phyloP scores from a whole-genome alignment of 2,797 vertebrate genomes.

The Melanotaenia trifasciata region DNA sequence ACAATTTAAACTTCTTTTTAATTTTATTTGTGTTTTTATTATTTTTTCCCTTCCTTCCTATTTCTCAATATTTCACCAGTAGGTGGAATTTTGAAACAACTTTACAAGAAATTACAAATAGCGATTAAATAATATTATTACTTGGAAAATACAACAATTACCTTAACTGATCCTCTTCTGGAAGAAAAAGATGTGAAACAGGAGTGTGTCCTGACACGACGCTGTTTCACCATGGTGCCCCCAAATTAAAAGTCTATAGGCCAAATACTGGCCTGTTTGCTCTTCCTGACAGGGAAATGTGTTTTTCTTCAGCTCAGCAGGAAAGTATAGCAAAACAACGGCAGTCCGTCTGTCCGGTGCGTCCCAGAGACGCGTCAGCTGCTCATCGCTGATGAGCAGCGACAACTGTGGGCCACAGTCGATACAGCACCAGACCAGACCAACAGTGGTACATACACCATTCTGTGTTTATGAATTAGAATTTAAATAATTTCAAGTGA shows the following conservation, averaged over 20 bases:
- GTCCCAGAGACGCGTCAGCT: constrained; percentile 50
- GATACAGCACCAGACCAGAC: constrained; percentile 21
- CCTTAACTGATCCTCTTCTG: constrained; percentile 53
- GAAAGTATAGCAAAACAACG: constrained; percentile 28
- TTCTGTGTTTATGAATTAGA: too few species aligned
- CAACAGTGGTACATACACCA: not conserved
- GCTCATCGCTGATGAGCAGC: constrained; percentile 47
- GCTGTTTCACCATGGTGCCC: constrained; percentile 67
- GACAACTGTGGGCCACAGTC: constrained; percentile 45
- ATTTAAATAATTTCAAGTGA: not conserved
- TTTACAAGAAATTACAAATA: not conserved
- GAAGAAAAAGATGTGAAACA: constrained; percentile 47
- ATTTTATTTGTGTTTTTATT: too few species aligned
- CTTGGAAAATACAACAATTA: constrained; percentile 30
- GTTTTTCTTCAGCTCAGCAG: constrained; percentile 21
- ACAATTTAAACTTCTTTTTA: too few species aligned
- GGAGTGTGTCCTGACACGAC: constrained; percentile 53
- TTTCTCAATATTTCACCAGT: too few species aligned
- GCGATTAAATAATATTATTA: too few species aligned
- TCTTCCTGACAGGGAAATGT: not conserved
- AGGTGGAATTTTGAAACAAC: not conserved
- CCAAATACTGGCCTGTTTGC: not conserved
- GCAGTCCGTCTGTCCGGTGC: constrained; percentile 34
- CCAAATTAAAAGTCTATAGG: not conserved
- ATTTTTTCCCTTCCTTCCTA: too few species aligned